Base-by-base conservation (phyloP, 2,888 invertebrate species). In the Synergus umbraculus region DNA sequence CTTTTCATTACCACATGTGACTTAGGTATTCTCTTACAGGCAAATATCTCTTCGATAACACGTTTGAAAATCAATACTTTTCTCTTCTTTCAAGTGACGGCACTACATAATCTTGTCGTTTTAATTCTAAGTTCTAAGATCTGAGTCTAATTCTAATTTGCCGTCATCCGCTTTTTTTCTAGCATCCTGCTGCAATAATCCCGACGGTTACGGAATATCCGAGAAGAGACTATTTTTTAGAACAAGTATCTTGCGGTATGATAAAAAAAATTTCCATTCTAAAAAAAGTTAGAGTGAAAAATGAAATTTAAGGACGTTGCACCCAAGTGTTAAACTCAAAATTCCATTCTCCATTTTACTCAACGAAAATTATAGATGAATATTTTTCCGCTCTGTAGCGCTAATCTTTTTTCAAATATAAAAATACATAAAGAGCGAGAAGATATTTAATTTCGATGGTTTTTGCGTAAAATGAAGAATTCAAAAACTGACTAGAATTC, bases 1-100 rank as follows among this genome's bases (percentile, higher is more conserved):
- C 54, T 54, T 73, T 73, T 73, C 54, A 73, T 73, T 73, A 73
- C 73, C 54, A 54, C 73, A 73, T 73, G 73, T 15, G 37, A 69
- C 69, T 49, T 69, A 54, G 37, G 37, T 73, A 73, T 73, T 54
- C 41, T 54, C 54, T 73, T 54, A 29, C 73, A 73, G 49, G 54
- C 54, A 73, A 73, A 73, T 73, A 12, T 15, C 54, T 54, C 73
- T 73, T 73, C 54, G 37, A n/a, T 73, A 73, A 73, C 37, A 73
- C 9, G 54, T 73, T 54, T 73, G 73, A 73, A 54, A 73, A 37
- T 54, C 73, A 49, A 73, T 73, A 73, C 73, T 54, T 73, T 54
- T 5, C 54, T 73, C 54, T 41, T 73, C 54, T 73, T 73, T 73
- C 73, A 54, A 54, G 15, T 73, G 37, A 54, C 73, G 37, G 54